Evolutionary conservation across 2,797 vertebrate species (phyloP).

Genomic region (Arctocebus calabarensis): DNA sequence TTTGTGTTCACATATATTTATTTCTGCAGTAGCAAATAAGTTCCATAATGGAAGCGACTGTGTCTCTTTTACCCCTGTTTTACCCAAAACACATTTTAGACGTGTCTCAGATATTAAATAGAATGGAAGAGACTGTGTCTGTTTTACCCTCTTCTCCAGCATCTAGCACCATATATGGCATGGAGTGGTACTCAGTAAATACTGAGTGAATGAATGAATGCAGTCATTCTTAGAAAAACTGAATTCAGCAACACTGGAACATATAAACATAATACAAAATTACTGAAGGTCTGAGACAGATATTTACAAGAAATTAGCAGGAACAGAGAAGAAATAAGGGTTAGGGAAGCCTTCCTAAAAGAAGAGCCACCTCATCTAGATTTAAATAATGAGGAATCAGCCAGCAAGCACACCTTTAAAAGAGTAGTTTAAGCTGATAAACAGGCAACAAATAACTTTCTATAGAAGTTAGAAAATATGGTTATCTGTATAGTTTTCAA

Average conservation of each 20-base stretch:
- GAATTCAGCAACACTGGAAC: background rate
- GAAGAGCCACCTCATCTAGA: background rate
- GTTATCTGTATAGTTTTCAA: background rate
- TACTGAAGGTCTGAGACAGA: background rate
- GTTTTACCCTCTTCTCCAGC: no score
- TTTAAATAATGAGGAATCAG: background rate
- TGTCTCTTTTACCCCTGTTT: background rate
- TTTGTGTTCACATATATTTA: background rate
- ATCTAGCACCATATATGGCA: background rate
- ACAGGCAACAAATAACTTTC: background rate
- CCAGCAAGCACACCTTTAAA: background rate
- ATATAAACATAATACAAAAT: background rate
- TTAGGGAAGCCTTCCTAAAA: background rate
- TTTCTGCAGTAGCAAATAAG: background rate
- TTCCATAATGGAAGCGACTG: background rate
- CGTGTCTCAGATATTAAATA: no score
- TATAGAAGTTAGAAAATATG: background rate
- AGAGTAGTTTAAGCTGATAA: background rate
- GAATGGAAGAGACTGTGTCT: no score
- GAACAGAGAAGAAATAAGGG: background rate
- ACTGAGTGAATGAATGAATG: conserved; percentile 15
- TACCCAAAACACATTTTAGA: no score
- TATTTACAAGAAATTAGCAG: background rate
- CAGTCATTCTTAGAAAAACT: background rate
- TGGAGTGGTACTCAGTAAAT: background rate